Percentiles rank a stretch among this genome's conserved stretches.
phyloP scores from a whole-genome alignment of 2,888 invertebrate species.

The Aphrophora alni region DNA sequence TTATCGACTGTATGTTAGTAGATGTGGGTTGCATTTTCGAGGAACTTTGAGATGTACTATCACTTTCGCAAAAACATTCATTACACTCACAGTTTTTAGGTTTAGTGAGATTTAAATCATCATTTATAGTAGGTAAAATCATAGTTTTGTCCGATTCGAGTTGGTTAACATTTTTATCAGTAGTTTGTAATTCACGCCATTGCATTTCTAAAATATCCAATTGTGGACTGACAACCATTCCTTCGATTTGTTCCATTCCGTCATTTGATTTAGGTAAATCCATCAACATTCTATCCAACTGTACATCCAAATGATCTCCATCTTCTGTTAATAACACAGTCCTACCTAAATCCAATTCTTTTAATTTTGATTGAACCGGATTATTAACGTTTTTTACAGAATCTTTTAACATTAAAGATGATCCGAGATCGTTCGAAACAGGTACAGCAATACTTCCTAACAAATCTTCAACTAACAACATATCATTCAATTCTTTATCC shows the following conservation, averaged over 20 bases:
- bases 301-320: background rate
- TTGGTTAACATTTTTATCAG: background rate
- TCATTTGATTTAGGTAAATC: constrained; percentile 36
- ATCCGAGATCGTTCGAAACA: background rate
- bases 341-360: background rate
- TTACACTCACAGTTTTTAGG: constrained; percentile 2
- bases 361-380: background rate
- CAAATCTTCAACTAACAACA: background rate
- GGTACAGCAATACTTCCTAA: background rate
- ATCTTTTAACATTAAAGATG: background rate
- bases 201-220: constrained; percentile 43
- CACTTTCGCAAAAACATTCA: background rate
- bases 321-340: background rate
- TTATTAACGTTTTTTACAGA: background rate
- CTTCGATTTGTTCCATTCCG: constrained; percentile 23
- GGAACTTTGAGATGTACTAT: background rate
- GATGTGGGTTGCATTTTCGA: background rate
- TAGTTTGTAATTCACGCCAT: constrained; percentile 33
- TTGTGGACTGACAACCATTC: constrained; percentile 43
- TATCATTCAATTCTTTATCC: background rate
- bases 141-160: background rate
- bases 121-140: background rate
- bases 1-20: background rate
- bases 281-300: constrained; percentile 40
- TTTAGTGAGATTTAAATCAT: background rate